Evolutionary conservation across 2,113 vertebrate genomes (phyloP), one percentile per base, ranked within the genome.

Genomic region (Pteronura brasiliensis): DNA sequence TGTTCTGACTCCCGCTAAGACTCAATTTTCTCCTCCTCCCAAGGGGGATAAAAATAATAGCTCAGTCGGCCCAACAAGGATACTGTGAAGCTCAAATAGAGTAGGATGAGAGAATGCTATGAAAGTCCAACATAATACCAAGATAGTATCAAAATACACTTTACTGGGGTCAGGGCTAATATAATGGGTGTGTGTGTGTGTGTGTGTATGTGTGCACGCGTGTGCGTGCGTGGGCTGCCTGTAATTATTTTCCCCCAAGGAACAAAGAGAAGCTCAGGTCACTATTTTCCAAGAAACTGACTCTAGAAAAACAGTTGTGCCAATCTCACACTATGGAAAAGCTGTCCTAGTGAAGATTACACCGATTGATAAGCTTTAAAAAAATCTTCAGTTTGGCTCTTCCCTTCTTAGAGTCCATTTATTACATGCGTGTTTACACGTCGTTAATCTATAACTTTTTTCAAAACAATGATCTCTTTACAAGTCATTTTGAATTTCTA

Each of bases 1-100:
- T 86, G 67, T 67, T 93, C 61, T 91, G 59, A 96, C 14, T 93
- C 44, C 39, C 17, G 76, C 21, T 57, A 61, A 95, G 55, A 88
- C 74, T 96, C 59, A 36, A 47, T 61, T 89, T 88, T 86, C 42
- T 93, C 49, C 52, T 93, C 61, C 94, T 47, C 89, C 88, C 77
- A 79, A 93, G 81, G 21, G 25, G 52, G 20, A 93, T 90, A 94
- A 90, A 92, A 97, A 93, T 72, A 81, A 69, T 59, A 95, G 61
- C 14, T 74, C 63, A 94, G 17, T 93, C 67, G 74, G 61, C 61
- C 59, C 77, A 57, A 74, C 44, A 39, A 57, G 77, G 59, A 57
- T 91, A 49, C 49, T 47, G 23, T 7, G 52, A 93, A 93, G 80
- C 49, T 97, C 80, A 92, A 81, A 93, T 42, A 42, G 17, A 95